Conservation (phyloP, 2,797 vertebrate species). For the Eutrigla gurnardus region DNA sequence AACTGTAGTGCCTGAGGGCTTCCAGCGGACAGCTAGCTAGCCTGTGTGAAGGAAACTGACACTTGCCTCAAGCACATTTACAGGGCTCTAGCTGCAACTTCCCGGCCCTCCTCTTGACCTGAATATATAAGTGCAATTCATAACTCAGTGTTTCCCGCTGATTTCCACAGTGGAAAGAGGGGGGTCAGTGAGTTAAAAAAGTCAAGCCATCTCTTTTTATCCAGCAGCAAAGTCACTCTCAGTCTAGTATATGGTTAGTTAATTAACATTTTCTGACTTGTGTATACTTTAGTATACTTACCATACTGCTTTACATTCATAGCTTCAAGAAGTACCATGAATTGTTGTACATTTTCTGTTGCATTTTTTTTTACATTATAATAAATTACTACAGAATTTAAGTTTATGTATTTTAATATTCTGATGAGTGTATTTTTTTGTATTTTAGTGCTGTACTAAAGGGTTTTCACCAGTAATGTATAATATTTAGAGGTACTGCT, state of each 20-base stretch:
- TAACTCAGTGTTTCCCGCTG: slow-evolving; percentile 18
- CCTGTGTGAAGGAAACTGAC: slow-evolving; percentile 33
- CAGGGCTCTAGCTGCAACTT: slow-evolving; percentile 13
- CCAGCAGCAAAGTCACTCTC: not conserved
- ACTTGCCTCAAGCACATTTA: slow-evolving; percentile 21
- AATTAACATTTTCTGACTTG: not conserved
- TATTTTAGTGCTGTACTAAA: not conserved
- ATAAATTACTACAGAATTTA: not conserved
- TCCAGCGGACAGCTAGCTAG: slow-evolving; percentile 45
- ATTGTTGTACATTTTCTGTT: not conserved
- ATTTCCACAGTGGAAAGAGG: slow-evolving; percentile 25
- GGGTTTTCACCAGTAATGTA: not conserved
- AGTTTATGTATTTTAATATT: not conserved
- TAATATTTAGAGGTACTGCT: slow-evolving; percentile 11
- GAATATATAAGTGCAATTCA: slow-evolving; percentile 14
- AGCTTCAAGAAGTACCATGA: not conserved
- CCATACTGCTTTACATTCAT: not conserved
- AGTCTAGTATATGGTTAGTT: slow-evolving; percentile 11
- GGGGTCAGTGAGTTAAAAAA: slow-evolving; percentile 22
- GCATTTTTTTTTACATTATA: not conserved
- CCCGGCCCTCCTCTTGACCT: slow-evolving; percentile 27
- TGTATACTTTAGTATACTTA: not conserved
- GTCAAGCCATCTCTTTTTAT: not conserved
- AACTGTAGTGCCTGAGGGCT: slow-evolving; percentile 47
- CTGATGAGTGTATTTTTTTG: slow-evolving; percentile 2